These are phyloP conservation scores for Eretmocerus hayati DNA, from an alignment of 2,888 invertebrate genomes.

Conservation along the genomic window DNA sequence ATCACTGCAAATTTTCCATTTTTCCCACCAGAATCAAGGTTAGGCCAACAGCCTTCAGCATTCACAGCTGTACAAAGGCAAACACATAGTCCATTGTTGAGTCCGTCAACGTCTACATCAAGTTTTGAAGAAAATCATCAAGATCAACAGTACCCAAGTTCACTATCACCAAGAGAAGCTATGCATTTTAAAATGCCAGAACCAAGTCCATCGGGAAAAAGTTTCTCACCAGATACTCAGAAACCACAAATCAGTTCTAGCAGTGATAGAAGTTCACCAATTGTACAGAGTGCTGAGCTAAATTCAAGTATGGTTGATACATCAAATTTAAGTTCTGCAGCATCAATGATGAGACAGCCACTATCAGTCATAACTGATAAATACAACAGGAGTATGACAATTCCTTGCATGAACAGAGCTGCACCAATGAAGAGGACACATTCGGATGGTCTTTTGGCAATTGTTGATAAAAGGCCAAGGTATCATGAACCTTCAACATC, in stretches of 20 bases:
- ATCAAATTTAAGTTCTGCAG: conserved; percentile 13
- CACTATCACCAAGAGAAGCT: conserved; percentile 33
- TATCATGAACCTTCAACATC: conserved; percentile 36
- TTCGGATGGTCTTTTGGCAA: conserved; percentile 38
- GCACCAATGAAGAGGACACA: conserved; percentile 36
- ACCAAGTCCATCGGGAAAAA: conserved; percentile 33
- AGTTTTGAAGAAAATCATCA: conserved; percentile 54
- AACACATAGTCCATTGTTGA: conserved; percentile 60
- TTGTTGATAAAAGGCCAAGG: conserved; percentile 39
- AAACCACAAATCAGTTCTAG: conserved; percentile 42
- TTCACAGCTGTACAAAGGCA: conserved; percentile 45
- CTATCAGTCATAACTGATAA: conserved; percentile 45
- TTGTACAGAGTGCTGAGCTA: conserved; percentile 28
- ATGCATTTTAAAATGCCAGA: conserved; percentile 36
- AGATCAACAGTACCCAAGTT: conserved; percentile 41
- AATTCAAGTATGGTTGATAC: conserved; percentile 20
- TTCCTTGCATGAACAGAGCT: conserved; percentile 15
- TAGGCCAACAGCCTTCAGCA: conserved; percentile 40
- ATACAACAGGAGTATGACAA: conserved; percentile 36
- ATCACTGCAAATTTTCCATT: conserved; percentile 50
- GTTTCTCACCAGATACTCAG: conserved; percentile 41
- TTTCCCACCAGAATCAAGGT: conserved; percentile 35
- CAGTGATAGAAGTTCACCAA: conserved; percentile 37
- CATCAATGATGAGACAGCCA: conserved; percentile 40
- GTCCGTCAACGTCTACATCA: conserved; percentile 65